A percentile compares a stretch with the other conserved stretches of the same genome.
phyloP scores from a whole-genome alignment of 2,888 invertebrate species.

The Operophtera brumata region DNA sequence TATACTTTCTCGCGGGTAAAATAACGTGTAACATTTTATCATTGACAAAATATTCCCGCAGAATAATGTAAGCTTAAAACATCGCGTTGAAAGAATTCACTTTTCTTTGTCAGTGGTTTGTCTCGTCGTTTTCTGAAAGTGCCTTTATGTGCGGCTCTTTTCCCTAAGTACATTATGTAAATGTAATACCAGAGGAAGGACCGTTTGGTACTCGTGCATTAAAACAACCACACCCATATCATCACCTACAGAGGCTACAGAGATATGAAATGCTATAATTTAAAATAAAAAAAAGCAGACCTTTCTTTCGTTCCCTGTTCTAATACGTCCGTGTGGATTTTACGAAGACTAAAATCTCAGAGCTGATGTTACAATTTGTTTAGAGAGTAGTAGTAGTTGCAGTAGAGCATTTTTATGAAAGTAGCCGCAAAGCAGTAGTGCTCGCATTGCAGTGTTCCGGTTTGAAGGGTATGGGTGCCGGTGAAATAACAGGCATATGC shows the following conservation, averaged over 20 bases:
- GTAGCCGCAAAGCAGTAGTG: too few species aligned
- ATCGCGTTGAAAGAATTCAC: slow-evolving; percentile 49
- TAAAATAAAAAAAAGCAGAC: too few species aligned
- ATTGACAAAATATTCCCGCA: slow-evolving; percentile 46
- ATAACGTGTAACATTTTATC: slow-evolving; percentile 56
- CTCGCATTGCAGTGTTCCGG: too few species aligned
- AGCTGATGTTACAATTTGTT: too few species aligned
- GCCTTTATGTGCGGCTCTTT: slow-evolving; percentile 70
- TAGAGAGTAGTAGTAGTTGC: too few species aligned
- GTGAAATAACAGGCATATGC: too few species aligned
- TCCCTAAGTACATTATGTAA: slow-evolving; percentile 74
- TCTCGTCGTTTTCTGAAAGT: slow-evolving; percentile 61
- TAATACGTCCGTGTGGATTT: too few species aligned
- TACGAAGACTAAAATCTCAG: too few species aligned
- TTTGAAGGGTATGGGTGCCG: too few species aligned
- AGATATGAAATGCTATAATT: not conserved
- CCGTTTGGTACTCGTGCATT: slow-evolving; percentile 55
- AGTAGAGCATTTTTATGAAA: too few species aligned
- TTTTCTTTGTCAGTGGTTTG: slow-evolving; percentile 52
- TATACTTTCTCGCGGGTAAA: slow-evolving; percentile 42
- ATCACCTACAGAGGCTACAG: slow-evolving; percentile 44
- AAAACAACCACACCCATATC: slow-evolving; percentile 63
- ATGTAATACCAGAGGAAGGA: slow-evolving; percentile 70
- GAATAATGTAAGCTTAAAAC: slow-evolving; percentile 46
- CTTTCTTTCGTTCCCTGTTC: too few species aligned